These are phyloP conservation scores for Gymnocypris eckloni DNA, from an alignment of 2,797 vertebrate species.

Conservation along the genomic window DNA sequence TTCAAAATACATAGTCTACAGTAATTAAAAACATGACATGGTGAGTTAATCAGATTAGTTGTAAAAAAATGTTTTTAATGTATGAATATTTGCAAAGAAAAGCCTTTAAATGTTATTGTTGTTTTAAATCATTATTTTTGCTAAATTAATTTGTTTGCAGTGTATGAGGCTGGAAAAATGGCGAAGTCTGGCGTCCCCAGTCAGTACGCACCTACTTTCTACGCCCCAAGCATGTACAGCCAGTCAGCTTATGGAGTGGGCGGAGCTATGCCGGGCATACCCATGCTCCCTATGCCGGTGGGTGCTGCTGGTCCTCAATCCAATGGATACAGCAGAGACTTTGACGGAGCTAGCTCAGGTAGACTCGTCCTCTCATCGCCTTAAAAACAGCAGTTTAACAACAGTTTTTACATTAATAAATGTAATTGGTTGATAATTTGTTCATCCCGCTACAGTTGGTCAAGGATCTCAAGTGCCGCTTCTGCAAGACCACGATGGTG, in stretches of 20 bases:
- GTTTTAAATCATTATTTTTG: background rate
- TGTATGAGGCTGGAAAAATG: constrained; percentile 91
- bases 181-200: constrained; percentile 81
- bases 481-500: constrained; percentile 78
- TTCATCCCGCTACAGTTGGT: constrained; percentile 76
- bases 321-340: constrained; percentile 80
- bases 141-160: constrained; percentile 65
- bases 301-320: constrained; percentile 64
- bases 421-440: background rate
- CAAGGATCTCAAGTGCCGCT: constrained; percentile 88
- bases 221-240: constrained; percentile 81
- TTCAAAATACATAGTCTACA: background rate
- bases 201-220: constrained; percentile 80
- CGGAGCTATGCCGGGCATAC: constrained; percentile 64
- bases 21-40: background rate
- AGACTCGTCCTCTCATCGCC: constrained; percentile 1
- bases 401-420: background rate
- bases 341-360: constrained; percentile 86
- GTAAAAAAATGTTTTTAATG: background rate
- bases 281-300: constrained; percentile 75
- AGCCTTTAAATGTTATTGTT: too few relatives aligned
- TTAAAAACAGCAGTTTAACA: background rate
- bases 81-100: too few relatives aligned
- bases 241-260: constrained; percentile 73
- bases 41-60: background rate